These are phyloP conservation scores for Crocuta crocuta DNA, from an alignment of 2,113 vertebrate genomes.

Conservation along the genomic window DNA sequence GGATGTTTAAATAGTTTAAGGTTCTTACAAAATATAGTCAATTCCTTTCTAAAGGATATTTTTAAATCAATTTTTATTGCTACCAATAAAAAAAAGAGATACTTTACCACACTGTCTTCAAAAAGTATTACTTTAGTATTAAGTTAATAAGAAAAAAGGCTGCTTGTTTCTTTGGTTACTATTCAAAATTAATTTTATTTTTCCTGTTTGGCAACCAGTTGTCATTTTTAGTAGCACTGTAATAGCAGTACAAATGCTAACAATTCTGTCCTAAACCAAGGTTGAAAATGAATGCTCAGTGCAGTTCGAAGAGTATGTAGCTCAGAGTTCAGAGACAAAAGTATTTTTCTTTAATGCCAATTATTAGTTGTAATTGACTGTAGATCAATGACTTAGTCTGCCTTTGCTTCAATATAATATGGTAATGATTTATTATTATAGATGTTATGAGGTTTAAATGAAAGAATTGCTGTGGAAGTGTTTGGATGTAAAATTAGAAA, in stretches of 20 bases:
- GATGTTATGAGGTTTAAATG: not conserved
- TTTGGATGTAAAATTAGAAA: not conserved
- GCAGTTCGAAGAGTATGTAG: not conserved
- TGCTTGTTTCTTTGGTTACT: not conserved
- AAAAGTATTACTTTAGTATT: not conserved
- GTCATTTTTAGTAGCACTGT: not conserved
- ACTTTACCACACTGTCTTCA: not conserved
- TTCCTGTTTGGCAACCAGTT: not conserved
- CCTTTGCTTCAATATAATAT: not conserved
- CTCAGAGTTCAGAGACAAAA: not conserved
- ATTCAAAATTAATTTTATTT: not conserved
- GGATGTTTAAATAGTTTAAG: not conserved
- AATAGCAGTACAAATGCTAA: not conserved
- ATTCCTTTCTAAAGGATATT: slow-evolving; percentile 25
- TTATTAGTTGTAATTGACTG: not conserved
- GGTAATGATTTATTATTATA: not conserved
- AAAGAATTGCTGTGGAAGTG: not conserved
- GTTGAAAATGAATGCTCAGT: not conserved
- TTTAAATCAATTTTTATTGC: slow-evolving; percentile 54
- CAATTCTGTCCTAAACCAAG: not conserved
- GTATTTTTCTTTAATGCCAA: not conserved
- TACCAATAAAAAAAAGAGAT: not conserved
- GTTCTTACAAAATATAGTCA: not conserved
- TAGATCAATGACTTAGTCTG: not conserved
- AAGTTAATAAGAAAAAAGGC: not conserved